Evolutionary conservation across 2,888 invertebrate species (phyloP).

Genomic region (Rhodophaea formosa): DNA sequence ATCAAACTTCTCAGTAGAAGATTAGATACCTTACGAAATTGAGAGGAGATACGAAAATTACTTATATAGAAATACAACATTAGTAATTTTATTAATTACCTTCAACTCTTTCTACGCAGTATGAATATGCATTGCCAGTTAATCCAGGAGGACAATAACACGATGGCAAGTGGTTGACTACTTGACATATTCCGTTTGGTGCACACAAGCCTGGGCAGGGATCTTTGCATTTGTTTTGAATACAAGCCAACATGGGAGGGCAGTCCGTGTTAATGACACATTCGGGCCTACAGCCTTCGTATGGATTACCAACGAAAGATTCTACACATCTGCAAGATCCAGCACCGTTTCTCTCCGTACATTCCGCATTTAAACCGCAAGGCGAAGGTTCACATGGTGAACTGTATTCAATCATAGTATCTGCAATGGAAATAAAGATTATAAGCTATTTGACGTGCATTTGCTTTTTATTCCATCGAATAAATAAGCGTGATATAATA

Average conservation of each 20-base stretch:
- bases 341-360: slow-evolving; percentile 83
- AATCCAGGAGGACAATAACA: slow-evolving; percentile 86
- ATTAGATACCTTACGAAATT: too few relatives aligned
- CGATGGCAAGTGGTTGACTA: slow-evolving; percentile 87
- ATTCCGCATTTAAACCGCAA: slow-evolving; percentile 84
- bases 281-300: slow-evolving; percentile 88
- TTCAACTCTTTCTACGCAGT: slow-evolving; percentile 76
- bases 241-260: slow-evolving; percentile 85
- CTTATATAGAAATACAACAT: too few relatives aligned
- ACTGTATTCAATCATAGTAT: slow-evolving; percentile 61
- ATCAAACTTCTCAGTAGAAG: too few relatives aligned
- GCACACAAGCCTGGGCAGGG: slow-evolving; percentile 91
- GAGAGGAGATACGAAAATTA: too few relatives aligned
- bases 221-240: slow-evolving; percentile 88
- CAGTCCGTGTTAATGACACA: slow-evolving; percentile 91
- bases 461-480: too few relatives aligned
- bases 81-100: slow-evolving; percentile 54
- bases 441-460: background rate
- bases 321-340: slow-evolving; percentile 86
- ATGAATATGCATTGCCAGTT: slow-evolving; percentile 85
- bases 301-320: slow-evolving; percentile 74
- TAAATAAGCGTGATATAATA: background rate
- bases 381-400: slow-evolving; percentile 86
- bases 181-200: slow-evolving; percentile 86
- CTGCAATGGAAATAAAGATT: slow-evolving; percentile 34